Evolutionary conservation across 2,888 invertebrate genomes (phyloP), one percentile per base, ranked within the genome.

Genomic region (Bimastos eiseni): DNA sequence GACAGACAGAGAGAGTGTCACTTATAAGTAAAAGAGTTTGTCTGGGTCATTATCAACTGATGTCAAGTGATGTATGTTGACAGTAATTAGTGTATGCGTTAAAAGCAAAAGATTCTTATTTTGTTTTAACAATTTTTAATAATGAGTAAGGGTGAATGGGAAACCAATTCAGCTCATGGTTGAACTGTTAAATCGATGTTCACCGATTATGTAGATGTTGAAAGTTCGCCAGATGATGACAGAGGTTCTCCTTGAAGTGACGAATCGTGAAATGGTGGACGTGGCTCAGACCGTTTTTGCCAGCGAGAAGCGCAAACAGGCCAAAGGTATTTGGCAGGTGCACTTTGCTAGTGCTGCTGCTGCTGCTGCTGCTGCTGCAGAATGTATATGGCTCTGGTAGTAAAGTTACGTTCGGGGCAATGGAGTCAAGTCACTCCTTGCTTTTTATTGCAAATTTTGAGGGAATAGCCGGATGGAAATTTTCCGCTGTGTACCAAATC

Each of bases 231-330:
- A 97, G 92, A 97, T 97, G 93, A 96, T 99, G 95, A 99, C 99
- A 49, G 98, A 98, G 96, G 97, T 99, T 94, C 96, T 99, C 92
- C 96, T 99, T 93, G 98, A 98, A 95, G 98, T 98, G 94, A 99
- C 99, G 38, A 97, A 97, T 95, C 97, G 97, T 95, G 98, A 98
- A 96, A 97, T 99, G 94, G 96, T 96, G 94, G 96, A 96, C 94
- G 97, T 98, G 94, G 97, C 97, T 95, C 96, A 97, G 95, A 98
- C 98, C 96, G 97, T 98, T 95, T 96, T 97, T 95, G 97, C 96
- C 96, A 97, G 97, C 96, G 96, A 97, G 94, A 94, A 94, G 92
- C 91, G 92, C 86, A 93, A 93, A 83, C 94, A 94, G 15, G 92
- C 93, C 36, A 94, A 94, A 95, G 95, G 95, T 95, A 94, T 70